Base-by-base conservation (phyloP, 1,140 invertebrate genomes). In the Drosophila navojoa region DNA sequence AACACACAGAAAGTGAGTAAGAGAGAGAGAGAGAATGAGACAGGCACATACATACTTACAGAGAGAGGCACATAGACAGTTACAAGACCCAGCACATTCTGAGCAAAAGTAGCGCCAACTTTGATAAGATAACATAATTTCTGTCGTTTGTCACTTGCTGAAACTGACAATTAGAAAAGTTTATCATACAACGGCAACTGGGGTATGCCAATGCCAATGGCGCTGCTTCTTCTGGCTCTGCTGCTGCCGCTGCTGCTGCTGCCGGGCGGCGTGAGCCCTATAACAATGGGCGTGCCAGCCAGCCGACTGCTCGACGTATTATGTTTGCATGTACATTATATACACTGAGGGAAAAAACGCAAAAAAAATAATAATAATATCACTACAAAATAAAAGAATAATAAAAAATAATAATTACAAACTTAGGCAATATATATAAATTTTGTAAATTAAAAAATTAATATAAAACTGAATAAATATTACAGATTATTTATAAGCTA, bases 111-210 rank as follows among this genome's bases (percentile, higher is more conserved):
- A 76, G 68, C 79, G 71, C 76, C 76, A 87, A 87, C 84, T 87
- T 79, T 79, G 84, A 82, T 87, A 87, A 87, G 84, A 87, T 87
- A 89, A 87, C 79, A 87, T 87, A 87, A 87, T 87, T 87, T 87
- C 82, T 87, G 82, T 89, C 82, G 82, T 87, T 87, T 87, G 82
- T 87, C 82, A 87, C 82, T 87, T 87, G 84, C 84, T 87, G 82
- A 80, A 87, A 87, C 82, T 87, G 82, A 87, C 82, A 87, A 87
- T 87, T 89, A 87, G 82, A 87, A 87, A 87, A 87, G 82, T 87
- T 87, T 87, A 87, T 87, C 82, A 87, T 89, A 67, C 79, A 69
- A 78, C 52, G 81, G 49, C 62, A 66, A 78, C 49, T 49, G 42
- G 44, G 44, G 40, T 49, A 52, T 55, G 50, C 50, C 50, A 35